Evolutionary conservation across 2,113 vertebrate genomes (phyloP).

Genomic region (Pogona vitticeps): DNA sequence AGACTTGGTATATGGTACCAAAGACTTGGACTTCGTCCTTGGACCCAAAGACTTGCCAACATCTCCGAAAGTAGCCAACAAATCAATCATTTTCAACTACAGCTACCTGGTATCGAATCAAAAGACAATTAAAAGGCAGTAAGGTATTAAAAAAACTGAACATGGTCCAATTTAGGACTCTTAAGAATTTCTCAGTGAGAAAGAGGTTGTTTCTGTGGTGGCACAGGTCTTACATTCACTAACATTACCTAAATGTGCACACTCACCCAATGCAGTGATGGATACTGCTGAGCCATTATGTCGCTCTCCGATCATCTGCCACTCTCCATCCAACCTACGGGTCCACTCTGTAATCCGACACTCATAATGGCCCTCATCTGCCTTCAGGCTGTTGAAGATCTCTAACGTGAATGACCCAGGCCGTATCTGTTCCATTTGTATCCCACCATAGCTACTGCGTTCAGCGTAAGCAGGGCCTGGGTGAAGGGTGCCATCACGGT

Average conservation of each 20-base stretch:
- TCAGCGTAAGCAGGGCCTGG: slow-evolving; percentile 83
- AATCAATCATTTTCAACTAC: neutral
- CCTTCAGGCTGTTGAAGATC: slow-evolving; percentile 87
- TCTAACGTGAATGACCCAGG: slow-evolving; percentile 83
- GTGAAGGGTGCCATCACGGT: slow-evolving; percentile 86
- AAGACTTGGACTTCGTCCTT: no score
- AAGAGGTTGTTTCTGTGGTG: neutral
- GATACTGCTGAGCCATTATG: slow-evolving; percentile 77
- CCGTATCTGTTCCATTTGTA: slow-evolving; percentile 86
- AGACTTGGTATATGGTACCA: no score
- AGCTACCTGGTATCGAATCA: neutral
- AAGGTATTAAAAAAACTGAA: neutral
- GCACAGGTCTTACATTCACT: neutral
- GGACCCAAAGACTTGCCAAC: no score
- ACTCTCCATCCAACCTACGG: slow-evolving; percentile 80
- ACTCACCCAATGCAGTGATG: slow-evolving; percentile 92
- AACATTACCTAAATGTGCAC: neutral
- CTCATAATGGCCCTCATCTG: slow-evolving; percentile 90
- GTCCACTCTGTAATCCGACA: slow-evolving; percentile 90
- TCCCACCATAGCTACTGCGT: slow-evolving; percentile 86
- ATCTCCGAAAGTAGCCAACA: no score
- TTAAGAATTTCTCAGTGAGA: neutral
- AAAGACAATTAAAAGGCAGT: neutral
- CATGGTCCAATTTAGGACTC: neutral
- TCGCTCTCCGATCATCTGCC: slow-evolving; percentile 89